Conservation (phyloP, 2,888 invertebrate genomes). For the Crepidodera aurea region DNA sequence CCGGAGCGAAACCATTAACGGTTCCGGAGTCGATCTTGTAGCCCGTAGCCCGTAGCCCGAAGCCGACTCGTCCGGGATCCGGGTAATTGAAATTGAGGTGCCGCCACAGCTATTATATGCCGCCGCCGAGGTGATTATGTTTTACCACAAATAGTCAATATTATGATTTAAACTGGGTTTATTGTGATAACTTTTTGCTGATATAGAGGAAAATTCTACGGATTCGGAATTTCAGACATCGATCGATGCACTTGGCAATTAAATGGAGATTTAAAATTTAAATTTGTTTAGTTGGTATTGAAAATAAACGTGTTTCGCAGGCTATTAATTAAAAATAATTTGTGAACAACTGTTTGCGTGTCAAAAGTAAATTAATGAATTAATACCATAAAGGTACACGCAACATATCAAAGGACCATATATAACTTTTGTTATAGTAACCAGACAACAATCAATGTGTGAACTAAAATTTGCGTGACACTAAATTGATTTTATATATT, state of each 20-base stretch:
- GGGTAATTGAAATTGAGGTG: constrained; percentile 50
- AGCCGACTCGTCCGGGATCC: constrained; percentile 37
- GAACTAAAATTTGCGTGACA: too few species aligned
- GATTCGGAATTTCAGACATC: neutral
- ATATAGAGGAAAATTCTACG: constrained; percentile 17
- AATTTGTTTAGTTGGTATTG: neutral
- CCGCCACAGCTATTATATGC: constrained; percentile 44
- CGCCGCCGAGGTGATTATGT: constrained; percentile 42
- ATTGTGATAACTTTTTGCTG: constrained; percentile 34
- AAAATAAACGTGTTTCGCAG: neutral
- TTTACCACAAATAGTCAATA: constrained; percentile 42
- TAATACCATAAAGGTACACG: too few species aligned
- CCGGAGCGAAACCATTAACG: constrained; percentile 31
- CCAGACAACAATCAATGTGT: too few species aligned
- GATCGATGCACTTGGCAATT: too few species aligned
- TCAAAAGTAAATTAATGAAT: neutral
- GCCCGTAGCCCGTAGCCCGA: constrained; percentile 30
- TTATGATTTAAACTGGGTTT: constrained; percentile 38
- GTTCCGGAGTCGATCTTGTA: constrained; percentile 35
- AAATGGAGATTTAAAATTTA: neutral
- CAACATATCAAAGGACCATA: too few species aligned
- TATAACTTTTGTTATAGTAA: too few species aligned
- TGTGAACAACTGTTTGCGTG: neutral
- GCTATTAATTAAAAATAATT: neutral
- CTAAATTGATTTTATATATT: too few species aligned